Percentiles rank a stretch among this genome's conserved stretches.
Evolutionary conservation across 2,113 vertebrate genomes (phyloP).

Genomic region (Leucosticte australis): DNA sequence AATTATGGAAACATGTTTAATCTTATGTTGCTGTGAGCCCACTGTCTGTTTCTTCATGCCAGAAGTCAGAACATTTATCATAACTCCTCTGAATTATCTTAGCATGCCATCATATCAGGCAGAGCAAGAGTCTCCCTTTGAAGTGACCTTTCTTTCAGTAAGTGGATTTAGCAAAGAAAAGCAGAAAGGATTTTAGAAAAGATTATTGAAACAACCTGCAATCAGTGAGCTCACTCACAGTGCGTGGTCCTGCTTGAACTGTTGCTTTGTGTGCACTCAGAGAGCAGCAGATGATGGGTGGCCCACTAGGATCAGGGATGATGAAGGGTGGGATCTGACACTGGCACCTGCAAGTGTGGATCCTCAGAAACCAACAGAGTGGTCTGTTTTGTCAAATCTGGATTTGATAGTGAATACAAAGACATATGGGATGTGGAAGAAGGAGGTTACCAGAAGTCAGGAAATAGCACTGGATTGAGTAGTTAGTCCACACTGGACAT

Average conservation of each 20-base stretch:
- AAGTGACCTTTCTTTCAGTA: conserved; percentile 2
- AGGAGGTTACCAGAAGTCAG: background rate
- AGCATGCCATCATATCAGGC: background rate
- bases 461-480: background rate
- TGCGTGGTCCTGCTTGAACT: background rate
- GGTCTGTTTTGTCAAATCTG: background rate
- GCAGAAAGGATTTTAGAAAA: background rate
- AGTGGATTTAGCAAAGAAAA: background rate
- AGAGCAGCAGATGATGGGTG: background rate
- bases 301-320: background rate
- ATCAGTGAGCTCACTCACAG: background rate
- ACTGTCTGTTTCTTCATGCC: conserved; percentile 17
- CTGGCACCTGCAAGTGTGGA: accelerated
- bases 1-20: conserved; percentile 13
- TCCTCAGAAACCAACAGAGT: background rate
- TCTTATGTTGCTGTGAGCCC: conserved; percentile 8
- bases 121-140: background rate
- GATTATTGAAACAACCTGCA: background rate
- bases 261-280: background rate
- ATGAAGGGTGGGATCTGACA: background rate
- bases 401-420: background rate
- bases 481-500: background rate
- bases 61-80: conserved; percentile 15
- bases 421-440: background rate
- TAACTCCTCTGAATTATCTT: conserved; percentile 38